Percentiles rank a stretch among this genome's conserved stretches.
Evolutionary conservation across 2,797 vertebrate species (phyloP).

Genomic region (Synaphobranchus kaupii): DNA sequence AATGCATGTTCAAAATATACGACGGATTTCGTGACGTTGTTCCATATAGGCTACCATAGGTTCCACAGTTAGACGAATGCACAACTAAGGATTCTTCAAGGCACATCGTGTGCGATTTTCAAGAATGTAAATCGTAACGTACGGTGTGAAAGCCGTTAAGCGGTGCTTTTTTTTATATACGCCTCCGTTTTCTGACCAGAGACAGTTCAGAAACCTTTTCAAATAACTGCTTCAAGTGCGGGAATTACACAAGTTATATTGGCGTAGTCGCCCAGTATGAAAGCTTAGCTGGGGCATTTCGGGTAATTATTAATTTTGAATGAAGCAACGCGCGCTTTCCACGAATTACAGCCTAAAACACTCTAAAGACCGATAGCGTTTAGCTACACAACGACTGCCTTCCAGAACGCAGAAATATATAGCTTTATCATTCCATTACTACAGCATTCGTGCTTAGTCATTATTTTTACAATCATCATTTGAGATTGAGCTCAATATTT

Average conservation of each 20-base stretch:
- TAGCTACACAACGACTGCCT: not conserved
- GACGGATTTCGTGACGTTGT: not conserved
- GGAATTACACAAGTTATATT: conserved; percentile 7
- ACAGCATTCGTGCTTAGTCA: not conserved
- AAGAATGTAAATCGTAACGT: conserved; percentile 6
- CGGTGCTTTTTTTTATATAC: not conserved
- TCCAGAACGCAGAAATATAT: not conserved
- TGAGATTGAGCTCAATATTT: conserved; percentile 16
- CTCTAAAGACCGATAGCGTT: not conserved
- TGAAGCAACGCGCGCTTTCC: conserved; percentile 32
- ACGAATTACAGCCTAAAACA: conserved; percentile 20
- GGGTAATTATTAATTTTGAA: conserved; percentile 28
- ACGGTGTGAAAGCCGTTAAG: not conserved
- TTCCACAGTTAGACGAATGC: not conserved
- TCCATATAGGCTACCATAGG: not conserved
- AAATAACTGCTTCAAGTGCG: not conserved
- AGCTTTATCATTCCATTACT: not conserved
- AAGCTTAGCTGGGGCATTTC: conserved; percentile 33
- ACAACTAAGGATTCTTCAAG: not conserved
- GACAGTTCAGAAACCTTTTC: not conserved
- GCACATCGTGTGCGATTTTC: not conserved
- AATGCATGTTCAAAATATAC: not conserved
- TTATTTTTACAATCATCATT: conserved; percentile 16
- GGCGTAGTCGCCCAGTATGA: not conserved
- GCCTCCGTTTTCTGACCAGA: not conserved